A percentile compares a stretch with the other conserved stretches of the same genome.
Evolutionary conservation across 2,888 invertebrate genomes (phyloP).

Genomic region (Allophyes oxyacanthae): DNA sequence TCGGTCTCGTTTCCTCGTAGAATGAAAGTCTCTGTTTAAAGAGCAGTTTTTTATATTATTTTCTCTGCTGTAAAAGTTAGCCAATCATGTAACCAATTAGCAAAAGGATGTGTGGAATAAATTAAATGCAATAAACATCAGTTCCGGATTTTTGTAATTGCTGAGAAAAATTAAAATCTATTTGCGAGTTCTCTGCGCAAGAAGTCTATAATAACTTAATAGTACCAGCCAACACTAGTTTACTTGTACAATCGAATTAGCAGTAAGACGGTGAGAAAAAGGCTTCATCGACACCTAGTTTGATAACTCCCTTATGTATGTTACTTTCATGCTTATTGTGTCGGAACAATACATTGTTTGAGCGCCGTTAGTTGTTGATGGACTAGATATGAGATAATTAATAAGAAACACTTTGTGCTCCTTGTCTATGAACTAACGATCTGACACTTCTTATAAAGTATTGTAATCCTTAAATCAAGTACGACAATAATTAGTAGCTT

Average conservation of each 20-base stretch:
- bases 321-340: conserved; percentile 19
- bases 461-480: conserved; percentile 21
- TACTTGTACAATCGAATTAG: conserved; percentile 59
- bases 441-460: conserved; percentile 36
- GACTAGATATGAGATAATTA: conserved; percentile 5
- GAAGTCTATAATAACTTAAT: conserved; percentile 34
- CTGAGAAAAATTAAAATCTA: conserved; percentile 34
- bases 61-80: no score
- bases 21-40: no score
- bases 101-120: no score
- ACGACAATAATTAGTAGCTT: conserved; percentile 24
- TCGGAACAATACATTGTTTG: background rate
- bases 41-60: no score
- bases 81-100: no score
- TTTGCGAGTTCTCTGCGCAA: conserved; percentile 29
- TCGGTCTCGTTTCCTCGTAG: no score
- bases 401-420: conserved; percentile 37
- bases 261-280: conserved; percentile 39
- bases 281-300: conserved; percentile 59
- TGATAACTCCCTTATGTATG: conserved; percentile 38
- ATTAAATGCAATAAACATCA: no score
- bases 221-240: conserved; percentile 39
- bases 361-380: no score
- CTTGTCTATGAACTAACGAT: conserved; percentile 27
- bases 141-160: no score